Conservation (phyloP, 2,113 vertebrate species). For the Gadus macrocephalus region DNA sequence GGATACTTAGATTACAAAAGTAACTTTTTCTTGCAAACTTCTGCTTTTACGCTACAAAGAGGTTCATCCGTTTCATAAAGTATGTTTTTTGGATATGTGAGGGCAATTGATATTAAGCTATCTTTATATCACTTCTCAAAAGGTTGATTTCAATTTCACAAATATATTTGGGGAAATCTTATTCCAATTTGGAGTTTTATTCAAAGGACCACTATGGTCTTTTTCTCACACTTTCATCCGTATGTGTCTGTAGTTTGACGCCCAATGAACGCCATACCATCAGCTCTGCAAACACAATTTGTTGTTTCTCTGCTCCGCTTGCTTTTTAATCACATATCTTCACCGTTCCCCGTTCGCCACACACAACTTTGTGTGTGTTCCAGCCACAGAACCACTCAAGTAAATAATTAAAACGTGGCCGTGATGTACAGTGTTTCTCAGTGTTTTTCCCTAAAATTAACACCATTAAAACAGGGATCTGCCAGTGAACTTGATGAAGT, state of each 20-base stretch:
- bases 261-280: conserved; percentile 41
- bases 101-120: conserved; percentile 45
- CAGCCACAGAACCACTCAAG: conserved; percentile 32
- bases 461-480: too few species aligned
- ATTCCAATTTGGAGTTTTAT: conserved; percentile 8
- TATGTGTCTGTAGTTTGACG: conserved; percentile 25
- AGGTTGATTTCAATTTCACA: neutral
- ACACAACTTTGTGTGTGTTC: conserved; percentile 43
- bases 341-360: conserved; percentile 48
- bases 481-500: too few species aligned
- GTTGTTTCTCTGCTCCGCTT: conserved; percentile 48
- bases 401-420: conserved; percentile 45
- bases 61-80: conserved; percentile 16
- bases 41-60: conserved; percentile 43
- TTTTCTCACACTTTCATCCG: neutral
- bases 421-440: too few species aligned
- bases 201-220: conserved; percentile 16
- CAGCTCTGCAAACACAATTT: conserved; percentile 57
- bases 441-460: too few species aligned
- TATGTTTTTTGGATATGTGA: conserved; percentile 39
- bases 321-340: conserved; percentile 58
- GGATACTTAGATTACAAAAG: conserved; percentile 1
- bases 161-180: too few species aligned
- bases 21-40: conserved; percentile 20
- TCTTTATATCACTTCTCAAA: conserved; percentile 16